Evolutionary conservation across 2,888 invertebrate species (phyloP), one percentile per base, ranked within the genome.

Genomic region (Cephus sareptanus): DNA sequence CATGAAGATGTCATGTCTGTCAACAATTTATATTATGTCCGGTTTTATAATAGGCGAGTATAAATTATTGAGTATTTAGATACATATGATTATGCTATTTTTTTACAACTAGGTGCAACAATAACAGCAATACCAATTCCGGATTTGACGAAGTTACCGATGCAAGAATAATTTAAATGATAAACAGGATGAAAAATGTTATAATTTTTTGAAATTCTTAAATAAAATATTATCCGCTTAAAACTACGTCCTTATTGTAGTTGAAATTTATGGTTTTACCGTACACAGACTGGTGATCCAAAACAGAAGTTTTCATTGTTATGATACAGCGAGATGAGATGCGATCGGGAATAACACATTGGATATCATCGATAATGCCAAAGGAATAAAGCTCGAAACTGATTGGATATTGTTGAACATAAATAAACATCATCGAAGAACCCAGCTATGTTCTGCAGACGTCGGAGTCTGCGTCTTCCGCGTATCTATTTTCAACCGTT

Each of bases 131-230:
- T 85, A 37, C 82, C 82, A 71, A 81, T 88, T 75, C 82, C 85
- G 1, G 87, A 88, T 73, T 83, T 87, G 78, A 86, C 87, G 33
- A 80, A 82, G 34, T 76, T 77, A 73, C 87, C 88, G 34, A 87
- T 88, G 83, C 83, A 77, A 74, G 88, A 88, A 75, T 84, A 76
- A 81, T 13, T 33, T 0, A 9, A 31, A 71, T 34, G 71, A 71
- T 12, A 23, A 9, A 9, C 9, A 6, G 12, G 31, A 71, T 71
- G 31, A 71, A 31, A 71, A 34, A 2, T 15, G 71, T 33, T 71
- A 71, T 71, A 13, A 31, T 23, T 56, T 56, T 56, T 23, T 0
- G 56, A 56, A 56, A 56, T 56, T 23, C 6, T 23, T 23, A 56
- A 56, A 15, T 56, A 15, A 56, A 56, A 15, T 23, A 23, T 6